phyloP scores from a whole-genome alignment of 2,113 vertebrate genomes.

The Lucifuga dentata region DNA sequence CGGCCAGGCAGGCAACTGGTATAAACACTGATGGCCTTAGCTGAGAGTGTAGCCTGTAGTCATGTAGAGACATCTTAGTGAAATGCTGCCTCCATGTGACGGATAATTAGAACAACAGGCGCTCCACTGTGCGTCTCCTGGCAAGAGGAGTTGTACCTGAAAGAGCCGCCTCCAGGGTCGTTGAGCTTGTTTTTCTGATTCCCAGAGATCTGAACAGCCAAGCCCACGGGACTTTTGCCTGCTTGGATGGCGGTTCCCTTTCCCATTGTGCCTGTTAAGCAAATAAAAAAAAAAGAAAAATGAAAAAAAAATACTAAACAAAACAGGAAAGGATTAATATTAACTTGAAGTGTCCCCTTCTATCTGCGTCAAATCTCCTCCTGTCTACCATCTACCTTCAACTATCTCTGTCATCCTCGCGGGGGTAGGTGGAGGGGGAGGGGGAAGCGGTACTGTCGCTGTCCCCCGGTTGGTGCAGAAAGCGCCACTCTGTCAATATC shows the following conservation, averaged over 20 bases:
- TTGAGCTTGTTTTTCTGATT: slow-evolving; percentile 91
- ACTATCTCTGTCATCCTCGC: slow-evolving; percentile 68
- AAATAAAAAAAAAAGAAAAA: slow-evolving; percentile 34
- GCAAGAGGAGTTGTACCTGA: slow-evolving; percentile 79
- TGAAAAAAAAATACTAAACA: slow-evolving; percentile 65
- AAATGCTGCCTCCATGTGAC: slow-evolving; percentile 93
- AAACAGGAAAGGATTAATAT: slow-evolving; percentile 75
- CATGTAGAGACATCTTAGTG: slow-evolving; percentile 76
- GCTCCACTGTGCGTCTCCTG: neutral
- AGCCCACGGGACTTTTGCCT: slow-evolving; percentile 83
- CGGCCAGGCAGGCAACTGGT: slow-evolving; percentile 52
- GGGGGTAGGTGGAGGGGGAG: slow-evolving; percentile 25
- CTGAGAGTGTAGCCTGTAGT: slow-evolving; percentile 78
- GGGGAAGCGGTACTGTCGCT: slow-evolving; percentile 43
- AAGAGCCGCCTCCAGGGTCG: slow-evolving; percentile 89
- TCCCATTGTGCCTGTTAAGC: slow-evolving; percentile 84
- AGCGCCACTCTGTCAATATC: slow-evolving; percentile 79
- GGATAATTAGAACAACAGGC: slow-evolving; percentile 32
- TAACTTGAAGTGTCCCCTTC: slow-evolving; percentile 82
- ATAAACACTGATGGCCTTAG: slow-evolving; percentile 68
- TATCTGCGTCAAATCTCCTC: slow-evolving; percentile 84
- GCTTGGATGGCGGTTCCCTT: slow-evolving; percentile 85
- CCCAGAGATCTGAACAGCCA: slow-evolving; percentile 87
- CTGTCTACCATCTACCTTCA: slow-evolving; percentile 85
- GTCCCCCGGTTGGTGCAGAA: slow-evolving; percentile 73